Evolutionary conservation across 2,888 invertebrate genomes (phyloP).

Genomic region (Ecliptopera silaceata): DNA sequence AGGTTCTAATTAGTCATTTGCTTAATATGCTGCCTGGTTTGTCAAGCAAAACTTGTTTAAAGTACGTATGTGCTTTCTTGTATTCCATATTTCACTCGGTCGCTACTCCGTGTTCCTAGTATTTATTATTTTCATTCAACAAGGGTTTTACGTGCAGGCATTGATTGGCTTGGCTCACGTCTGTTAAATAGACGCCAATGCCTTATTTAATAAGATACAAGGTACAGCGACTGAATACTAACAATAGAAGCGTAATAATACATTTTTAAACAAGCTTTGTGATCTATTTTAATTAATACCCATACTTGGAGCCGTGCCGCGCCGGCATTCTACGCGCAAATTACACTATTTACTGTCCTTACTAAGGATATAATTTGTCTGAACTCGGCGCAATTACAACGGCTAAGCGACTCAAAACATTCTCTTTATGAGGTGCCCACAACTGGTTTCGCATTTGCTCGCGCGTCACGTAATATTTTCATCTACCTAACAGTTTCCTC

Average conservation of each 20-base stretch:
- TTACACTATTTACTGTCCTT: constrained; percentile 49
- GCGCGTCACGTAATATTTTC: constrained; percentile 50
- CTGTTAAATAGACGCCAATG: constrained; percentile 50
- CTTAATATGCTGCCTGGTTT: constrained; percentile 46
- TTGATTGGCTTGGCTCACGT: constrained; percentile 49
- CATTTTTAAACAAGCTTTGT: constrained; percentile 45
- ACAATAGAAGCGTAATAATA: constrained; percentile 41
- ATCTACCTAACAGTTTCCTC: constrained; percentile 50
- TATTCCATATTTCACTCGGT: constrained; percentile 44
- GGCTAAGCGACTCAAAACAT: constrained; percentile 50
- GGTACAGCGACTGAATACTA: constrained; percentile 45
- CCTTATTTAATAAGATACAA: constrained; percentile 50
- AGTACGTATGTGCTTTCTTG: constrained; percentile 51
- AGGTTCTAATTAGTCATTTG: constrained; percentile 49
- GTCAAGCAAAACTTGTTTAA: constrained; percentile 39
- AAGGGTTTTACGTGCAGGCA: constrained; percentile 58
- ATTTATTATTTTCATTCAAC: constrained; percentile 70
- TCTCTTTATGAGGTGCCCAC: constrained; percentile 47
- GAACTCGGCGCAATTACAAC: constrained; percentile 49
- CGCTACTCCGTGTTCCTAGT: constrained; percentile 56
- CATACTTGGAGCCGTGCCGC: constrained; percentile 48
- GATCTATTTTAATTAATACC: constrained; percentile 55
- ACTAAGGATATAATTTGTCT: constrained; percentile 56
- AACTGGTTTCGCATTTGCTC: constrained; percentile 50
- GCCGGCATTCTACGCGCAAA: constrained; percentile 48